These are phyloP conservation scores for Apotomis betuletana DNA, from an alignment of 2,888 invertebrate genomes.

Conservation along the genomic window DNA sequence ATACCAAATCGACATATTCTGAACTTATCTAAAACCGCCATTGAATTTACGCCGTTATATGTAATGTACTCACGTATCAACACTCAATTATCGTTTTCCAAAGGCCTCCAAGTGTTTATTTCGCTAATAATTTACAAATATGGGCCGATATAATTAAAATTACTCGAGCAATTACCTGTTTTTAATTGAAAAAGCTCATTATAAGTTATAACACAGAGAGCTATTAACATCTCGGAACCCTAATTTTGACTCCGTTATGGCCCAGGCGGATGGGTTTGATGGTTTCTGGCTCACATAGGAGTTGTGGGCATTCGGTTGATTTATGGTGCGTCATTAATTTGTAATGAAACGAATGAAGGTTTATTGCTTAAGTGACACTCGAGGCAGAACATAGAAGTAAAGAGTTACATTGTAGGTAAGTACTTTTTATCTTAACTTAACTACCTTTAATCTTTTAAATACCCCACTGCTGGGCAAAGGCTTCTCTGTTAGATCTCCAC, in stretches of 20 bases:
- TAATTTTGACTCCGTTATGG: background rate
- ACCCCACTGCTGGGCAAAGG: no score
- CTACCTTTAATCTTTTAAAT: no score
- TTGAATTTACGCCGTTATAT: no score
- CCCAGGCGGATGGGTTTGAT: background rate
- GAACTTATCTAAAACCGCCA: no score
- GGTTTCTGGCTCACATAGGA: background rate
- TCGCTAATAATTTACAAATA: slow-evolving; percentile 8
- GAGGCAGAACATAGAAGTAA: background rate
- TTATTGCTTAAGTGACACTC: background rate
- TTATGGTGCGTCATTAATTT: slow-evolving; percentile 19
- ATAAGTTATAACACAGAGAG: slow-evolving; percentile 6
- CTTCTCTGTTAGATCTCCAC: no score
- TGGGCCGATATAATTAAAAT: slow-evolving; percentile 20
- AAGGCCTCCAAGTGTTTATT: background rate
- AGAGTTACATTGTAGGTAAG: background rate
- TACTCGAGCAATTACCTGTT: slow-evolving; percentile 22
- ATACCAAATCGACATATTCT: no score
- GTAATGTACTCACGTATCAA: background rate
- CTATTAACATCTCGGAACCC: background rate
- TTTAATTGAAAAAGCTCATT: slow-evolving; percentile 34
- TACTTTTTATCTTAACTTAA: no score
- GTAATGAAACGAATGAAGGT: slow-evolving; percentile 13
- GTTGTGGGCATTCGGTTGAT: background rate
- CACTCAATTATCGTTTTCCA: background rate